Evolutionary conservation across 1,140 invertebrate genomes (phyloP).

Genomic region (Catajapyx aquilonaris): DNA sequence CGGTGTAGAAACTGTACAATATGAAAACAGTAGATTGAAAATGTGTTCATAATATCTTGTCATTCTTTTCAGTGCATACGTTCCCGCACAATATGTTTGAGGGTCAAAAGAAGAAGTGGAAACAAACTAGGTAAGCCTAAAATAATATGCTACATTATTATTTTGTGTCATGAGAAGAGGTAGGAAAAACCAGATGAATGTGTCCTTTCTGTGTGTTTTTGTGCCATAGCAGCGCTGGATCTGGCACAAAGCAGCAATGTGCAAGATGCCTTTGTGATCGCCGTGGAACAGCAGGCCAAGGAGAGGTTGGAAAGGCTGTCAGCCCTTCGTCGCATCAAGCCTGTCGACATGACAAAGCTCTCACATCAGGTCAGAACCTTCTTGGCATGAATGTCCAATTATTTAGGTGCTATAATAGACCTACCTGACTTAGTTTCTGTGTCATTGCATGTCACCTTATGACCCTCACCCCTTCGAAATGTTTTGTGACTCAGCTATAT

Average conservation of each 20-base stretch:
- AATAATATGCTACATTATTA: slow-evolving; percentile 1
- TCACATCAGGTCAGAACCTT: slow-evolving; percentile 82
- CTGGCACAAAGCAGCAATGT: slow-evolving; percentile 61
- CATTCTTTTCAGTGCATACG: slow-evolving; percentile 65
- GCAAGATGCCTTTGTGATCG: slow-evolving; percentile 92
- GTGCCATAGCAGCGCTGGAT: slow-evolving; percentile 56
- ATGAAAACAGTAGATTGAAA: slow-evolving; percentile 5
- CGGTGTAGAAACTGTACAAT: too few relatives aligned
- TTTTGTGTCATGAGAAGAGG: neutral
- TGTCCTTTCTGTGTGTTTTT: slow-evolving; percentile 9
- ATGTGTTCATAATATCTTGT: slow-evolving; percentile 7
- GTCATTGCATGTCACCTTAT: too few relatives aligned
- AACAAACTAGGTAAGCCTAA: slow-evolving; percentile 58
- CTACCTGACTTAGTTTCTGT: too few relatives aligned
- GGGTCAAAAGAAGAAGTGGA: slow-evolving; percentile 68
- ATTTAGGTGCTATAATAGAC: too few relatives aligned
- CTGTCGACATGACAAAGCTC: slow-evolving; percentile 85
- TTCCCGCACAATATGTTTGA: slow-evolving; percentile 77
- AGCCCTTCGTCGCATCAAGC: slow-evolving; percentile 72
- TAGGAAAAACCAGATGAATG: slow-evolving; percentile 1
- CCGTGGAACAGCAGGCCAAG: slow-evolving; percentile 75
- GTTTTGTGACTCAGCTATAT: too few relatives aligned
- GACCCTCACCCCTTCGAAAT: too few relatives aligned
- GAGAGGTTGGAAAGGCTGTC: slow-evolving; percentile 76
- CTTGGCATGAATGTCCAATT: too few relatives aligned